Evolutionary conservation across 2,797 vertebrate species (phyloP).

Genomic region (Rhabdomys pumilio): DNA sequence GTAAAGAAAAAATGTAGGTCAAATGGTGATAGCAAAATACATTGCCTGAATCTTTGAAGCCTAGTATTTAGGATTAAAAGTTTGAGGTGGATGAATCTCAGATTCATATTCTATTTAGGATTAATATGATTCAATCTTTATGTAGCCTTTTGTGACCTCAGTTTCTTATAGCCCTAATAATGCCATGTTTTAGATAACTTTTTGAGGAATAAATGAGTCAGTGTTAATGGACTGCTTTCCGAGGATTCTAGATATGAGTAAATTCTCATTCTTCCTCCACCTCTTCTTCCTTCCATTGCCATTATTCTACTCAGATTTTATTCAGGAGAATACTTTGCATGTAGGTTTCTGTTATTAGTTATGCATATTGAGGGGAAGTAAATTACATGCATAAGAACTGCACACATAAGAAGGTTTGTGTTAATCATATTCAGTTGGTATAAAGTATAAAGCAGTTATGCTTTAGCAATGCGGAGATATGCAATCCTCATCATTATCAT

Average conservation of each 20-base stretch:
- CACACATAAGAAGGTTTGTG: too few species aligned
- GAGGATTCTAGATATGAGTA: neutral
- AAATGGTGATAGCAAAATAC: neutral
- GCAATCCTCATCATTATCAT: too few species aligned
- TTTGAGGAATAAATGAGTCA: neutral
- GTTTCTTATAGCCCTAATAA: neutral
- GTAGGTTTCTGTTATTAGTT: neutral
- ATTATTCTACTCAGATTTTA: neutral
- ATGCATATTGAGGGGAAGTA: neutral
- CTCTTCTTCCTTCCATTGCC: too few species aligned
- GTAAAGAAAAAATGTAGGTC: neutral
- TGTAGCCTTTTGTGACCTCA: neutral
- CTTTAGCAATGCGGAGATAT: neutral
- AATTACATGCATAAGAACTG: neutral
- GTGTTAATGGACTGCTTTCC: too few species aligned
- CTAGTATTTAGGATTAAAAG: neutral
- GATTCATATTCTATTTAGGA: neutral
- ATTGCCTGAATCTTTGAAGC: neutral
- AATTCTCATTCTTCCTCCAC: neutral
- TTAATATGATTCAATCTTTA: neutral
- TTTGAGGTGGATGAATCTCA: too few species aligned
- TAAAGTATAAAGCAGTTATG: neutral
- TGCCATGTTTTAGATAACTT: fast-evolving
- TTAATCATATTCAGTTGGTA: neutral
- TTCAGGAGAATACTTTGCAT: neutral